phyloP scores from a whole-genome alignment of 2,888 invertebrate species.

The Watsonalla cultraria region DNA sequence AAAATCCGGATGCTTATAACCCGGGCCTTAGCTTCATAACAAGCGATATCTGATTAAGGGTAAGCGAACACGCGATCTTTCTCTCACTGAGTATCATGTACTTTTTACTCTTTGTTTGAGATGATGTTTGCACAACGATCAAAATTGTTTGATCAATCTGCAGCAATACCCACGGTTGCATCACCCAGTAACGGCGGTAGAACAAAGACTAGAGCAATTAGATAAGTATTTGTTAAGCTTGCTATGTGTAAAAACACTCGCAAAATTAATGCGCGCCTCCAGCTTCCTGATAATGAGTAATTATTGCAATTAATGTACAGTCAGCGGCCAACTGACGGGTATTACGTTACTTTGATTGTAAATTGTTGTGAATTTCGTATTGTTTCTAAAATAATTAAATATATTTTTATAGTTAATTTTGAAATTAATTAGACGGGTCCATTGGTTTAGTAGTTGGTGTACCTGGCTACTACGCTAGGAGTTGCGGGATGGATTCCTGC shows the following conservation, averaged over 20 bases:
- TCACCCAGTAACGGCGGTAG: slow-evolving; percentile 58
- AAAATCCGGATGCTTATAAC: not conserved
- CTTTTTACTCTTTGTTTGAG: slow-evolving; percentile 35
- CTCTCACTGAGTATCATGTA: slow-evolving; percentile 20
- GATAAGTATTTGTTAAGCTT: slow-evolving; percentile 70
- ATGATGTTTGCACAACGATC: slow-evolving; percentile 55
- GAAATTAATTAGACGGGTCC: too few relatives aligned
- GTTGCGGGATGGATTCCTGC: too few relatives aligned
- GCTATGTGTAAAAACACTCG: slow-evolving; percentile 57
- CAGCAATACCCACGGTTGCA: slow-evolving; percentile 49
- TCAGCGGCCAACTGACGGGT: slow-evolving; percentile 33
- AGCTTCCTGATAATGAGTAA: slow-evolving; percentile 73
- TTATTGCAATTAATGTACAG: slow-evolving; percentile 71
- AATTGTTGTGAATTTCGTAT: not conserved
- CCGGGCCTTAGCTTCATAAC: slow-evolving; percentile 21
- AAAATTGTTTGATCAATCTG: slow-evolving; percentile 46
- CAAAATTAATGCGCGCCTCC: slow-evolving; percentile 63
- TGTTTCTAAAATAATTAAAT: not conserved
- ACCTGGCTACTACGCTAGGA: too few relatives aligned
- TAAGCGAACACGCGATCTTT: slow-evolving; percentile 44
- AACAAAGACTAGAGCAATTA: slow-evolving; percentile 72
- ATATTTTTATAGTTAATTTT: too few relatives aligned
- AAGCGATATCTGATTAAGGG: slow-evolving; percentile 48
- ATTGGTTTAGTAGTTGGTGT: too few relatives aligned
- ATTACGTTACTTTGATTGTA: not conserved